Evolutionary conservation across 2,888 invertebrate species (phyloP), one percentile per base, ranked within the genome.

Genomic region (Leptodirus hochenwartii): DNA sequence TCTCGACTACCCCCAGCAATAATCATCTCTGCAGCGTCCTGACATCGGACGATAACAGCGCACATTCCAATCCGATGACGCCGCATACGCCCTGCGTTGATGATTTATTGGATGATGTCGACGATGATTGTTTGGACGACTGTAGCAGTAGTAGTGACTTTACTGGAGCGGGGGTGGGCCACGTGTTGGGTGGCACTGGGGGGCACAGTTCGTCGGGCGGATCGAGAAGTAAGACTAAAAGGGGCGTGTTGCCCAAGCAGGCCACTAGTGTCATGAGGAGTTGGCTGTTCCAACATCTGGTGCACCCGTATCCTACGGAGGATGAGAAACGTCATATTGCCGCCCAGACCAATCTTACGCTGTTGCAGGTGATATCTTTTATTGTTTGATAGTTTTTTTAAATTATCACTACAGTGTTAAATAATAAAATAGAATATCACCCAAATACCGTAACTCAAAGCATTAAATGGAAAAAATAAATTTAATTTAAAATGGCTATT

Each of bases 261-360:
- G 93, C 93, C 39, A 95, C 93, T 30, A 88, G 88, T 56, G 87
- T 87, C 39, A 87, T 93, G 87, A 62, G 91, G 39, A 82, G 88
- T 30, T 93, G 93, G 93, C 68, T 93, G 38, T 93, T 93, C 61
- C 88, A 91, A 53, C 91, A 93, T 56, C 68, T 93, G 47, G 88
- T 90, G 87, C 90, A 90, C 58, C 90, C 90, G 1, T 91, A 91
- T 52, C 91, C 91, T 1, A 88, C 88, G 28, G 90, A 90, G 54
- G 90, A 90, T 47, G 88, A 91, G 53, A 91, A 91, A 53, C 69
- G 85, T 17, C 74, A 81, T 37, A 77, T 91, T 35, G 87, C 88
- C 2, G 73, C 75, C 15, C 82, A 88, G 53, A 90, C 90, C 17
- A 75, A 87, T 45, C 66, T 91, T 32, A 88, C 88, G 1, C 57